A percentile compares a stretch with the other conserved stretches of the same genome.
phyloP scores from a whole-genome alignment of 2,888 invertebrate species.

The Lepetodrilus schrolli region DNA sequence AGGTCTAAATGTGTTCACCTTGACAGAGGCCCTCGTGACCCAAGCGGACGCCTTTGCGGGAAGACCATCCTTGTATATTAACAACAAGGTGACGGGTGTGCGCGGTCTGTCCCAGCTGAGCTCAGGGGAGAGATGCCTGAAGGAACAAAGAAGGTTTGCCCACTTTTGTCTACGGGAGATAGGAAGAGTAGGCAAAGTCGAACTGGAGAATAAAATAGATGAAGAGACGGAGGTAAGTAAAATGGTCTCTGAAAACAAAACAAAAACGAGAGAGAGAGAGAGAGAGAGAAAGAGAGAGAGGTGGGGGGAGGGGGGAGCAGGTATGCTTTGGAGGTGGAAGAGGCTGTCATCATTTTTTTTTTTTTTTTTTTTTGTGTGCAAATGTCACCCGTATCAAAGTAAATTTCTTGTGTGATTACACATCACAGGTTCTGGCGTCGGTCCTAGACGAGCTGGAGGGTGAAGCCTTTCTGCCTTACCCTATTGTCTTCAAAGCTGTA shows the following conservation, averaged over 20 bases:
- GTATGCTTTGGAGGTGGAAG: too few relatives aligned
- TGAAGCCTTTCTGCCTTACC: conserved; percentile 8
- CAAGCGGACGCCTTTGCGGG: conserved; percentile 14
- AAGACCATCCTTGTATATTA: conserved; percentile 1
- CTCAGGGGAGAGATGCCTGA: neutral
- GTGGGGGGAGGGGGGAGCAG: too few relatives aligned
- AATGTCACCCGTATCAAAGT: too few relatives aligned
- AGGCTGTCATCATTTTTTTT: too few relatives aligned
- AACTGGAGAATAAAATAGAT: neutral
- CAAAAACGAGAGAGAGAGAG: too few relatives aligned
- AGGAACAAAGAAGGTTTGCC: conserved; percentile 11
- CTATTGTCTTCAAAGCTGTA: neutral
- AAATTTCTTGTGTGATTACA: too few relatives aligned
- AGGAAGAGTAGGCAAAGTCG: neutral
- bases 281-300: too few relatives aligned
- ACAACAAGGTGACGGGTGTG: conserved; percentile 4
- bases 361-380: too few relatives aligned
- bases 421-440: neutral
- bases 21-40: neutral
- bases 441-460: neutral
- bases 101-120: neutral
- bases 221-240: conserved; percentile 8
- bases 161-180: neutral
- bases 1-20: too few relatives aligned
- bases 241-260: too few relatives aligned